Percentiles rank a stretch among this genome's conserved stretches.
Evolutionary conservation across 2,113 vertebrate genomes (phyloP).

Genomic region (Xiphophorus couchianus): DNA sequence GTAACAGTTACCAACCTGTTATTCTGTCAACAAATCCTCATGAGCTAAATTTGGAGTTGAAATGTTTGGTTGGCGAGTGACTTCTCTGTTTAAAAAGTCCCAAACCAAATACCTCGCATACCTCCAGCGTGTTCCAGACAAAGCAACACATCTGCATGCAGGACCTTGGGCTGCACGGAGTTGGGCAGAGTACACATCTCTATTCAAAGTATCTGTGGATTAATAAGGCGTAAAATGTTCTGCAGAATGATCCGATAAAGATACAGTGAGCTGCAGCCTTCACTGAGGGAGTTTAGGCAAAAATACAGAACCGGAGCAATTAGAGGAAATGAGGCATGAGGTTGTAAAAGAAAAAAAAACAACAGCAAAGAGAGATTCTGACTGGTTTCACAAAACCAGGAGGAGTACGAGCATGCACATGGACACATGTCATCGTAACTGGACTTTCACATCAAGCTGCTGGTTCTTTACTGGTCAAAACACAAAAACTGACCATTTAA

Average conservation of each 20-base stretch:
- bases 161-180: constrained; percentile 5
- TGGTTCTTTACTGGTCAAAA: not conserved
- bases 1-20: not conserved
- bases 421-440: constrained; percentile 5
- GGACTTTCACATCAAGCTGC: not conserved
- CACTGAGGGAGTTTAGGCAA: not conserved
- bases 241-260: not conserved
- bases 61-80: not conserved
- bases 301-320: not conserved
- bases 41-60: not conserved
- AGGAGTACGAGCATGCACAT: not conserved
- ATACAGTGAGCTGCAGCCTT: not conserved
- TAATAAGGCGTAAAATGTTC: not conserved
- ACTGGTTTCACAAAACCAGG: not conserved
- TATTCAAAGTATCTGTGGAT: not conserved
- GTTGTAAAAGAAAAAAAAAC: not conserved
- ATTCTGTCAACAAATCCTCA: not conserved
- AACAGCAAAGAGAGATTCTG: not conserved
- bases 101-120: not conserved
- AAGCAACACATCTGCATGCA: constrained; percentile 1
- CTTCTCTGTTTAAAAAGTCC: not conserved
- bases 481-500: not conserved
- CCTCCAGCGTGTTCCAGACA: not conserved
- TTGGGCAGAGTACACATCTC: not conserved
- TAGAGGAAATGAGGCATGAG: not conserved